Evolutionary conservation across 2,113 vertebrate genomes (phyloP), one percentile per base, ranked within the genome.

Genomic region (Chloropsis cyanopogon): DNA sequence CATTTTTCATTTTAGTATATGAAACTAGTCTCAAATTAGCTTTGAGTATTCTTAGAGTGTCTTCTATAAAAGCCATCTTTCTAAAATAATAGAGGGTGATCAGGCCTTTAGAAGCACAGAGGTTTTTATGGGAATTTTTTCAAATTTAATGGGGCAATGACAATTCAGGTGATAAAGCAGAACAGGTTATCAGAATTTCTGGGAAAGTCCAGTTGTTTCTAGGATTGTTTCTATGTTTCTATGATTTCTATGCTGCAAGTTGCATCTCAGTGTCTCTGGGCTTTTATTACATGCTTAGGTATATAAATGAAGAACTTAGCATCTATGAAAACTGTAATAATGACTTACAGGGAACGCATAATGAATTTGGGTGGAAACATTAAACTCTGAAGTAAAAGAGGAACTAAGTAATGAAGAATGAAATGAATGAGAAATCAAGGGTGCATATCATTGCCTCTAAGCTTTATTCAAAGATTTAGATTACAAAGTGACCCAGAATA

Each of bases 1-100:
- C 0, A 0, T 24, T 87, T 80, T 84, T 37, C 9, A n/a, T 63
- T 19, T 49, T 84, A 77, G 16, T 21, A 5, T 7, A 29, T 33
- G 52, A 77, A 73, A 54, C 17, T 50, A 64, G 13, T 33, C 33
- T 77, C 39, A 37, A 46, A 64, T 37, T n/a, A 28, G 19, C 53
- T 92, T 56, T 86, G 31, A 66, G 9, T 54, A 24, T 31, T 73
- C 50, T 64, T 60, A 35, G 9, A 35, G 12, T 52, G 7, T 20
- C 14, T 57, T 75, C 68, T 29, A 23, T 44, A 70, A 65, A 82
- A 65, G 11, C 19, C 7, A 15, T 71, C n/a, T 20, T 78, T 22
- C 41, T 79, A 52, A 92, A 61, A 80, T 31, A 13, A 9, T 7
- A 21, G 44, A 63, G 12, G 7, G 29, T 39, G 19, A 64, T 41